phyloP scores from a whole-genome alignment of 2,113 vertebrate species.

The Emydura subglobosa region DNA sequence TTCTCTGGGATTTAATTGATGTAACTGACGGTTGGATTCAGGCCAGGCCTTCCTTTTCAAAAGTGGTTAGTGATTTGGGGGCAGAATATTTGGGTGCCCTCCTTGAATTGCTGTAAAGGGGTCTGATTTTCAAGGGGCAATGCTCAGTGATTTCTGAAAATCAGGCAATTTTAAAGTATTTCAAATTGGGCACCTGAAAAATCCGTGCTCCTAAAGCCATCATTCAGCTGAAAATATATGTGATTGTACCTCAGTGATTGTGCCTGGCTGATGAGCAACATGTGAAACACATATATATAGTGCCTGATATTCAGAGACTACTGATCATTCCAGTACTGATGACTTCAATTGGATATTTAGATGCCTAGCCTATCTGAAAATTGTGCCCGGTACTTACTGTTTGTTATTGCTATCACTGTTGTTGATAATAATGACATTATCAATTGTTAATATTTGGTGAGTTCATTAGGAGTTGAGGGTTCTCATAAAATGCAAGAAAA shows the following conservation, averaged over 20 bases:
- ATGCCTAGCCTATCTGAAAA: not conserved
- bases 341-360: not conserved
- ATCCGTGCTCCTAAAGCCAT: not conserved
- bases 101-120: not conserved
- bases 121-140: not conserved
- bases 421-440: not conserved
- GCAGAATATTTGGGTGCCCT: not conserved
- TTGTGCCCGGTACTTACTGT: not conserved
- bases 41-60: not conserved
- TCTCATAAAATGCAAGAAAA: not conserved
- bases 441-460: not conserved
- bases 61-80: not conserved
- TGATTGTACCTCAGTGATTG: too few species aligned
- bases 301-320: not conserved
- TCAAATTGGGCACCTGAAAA: not conserved
- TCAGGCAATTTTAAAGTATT: accelerated
- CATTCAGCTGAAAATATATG: not conserved
- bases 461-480: not conserved
- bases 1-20: not conserved
- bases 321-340: not conserved
- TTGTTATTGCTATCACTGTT: not conserved
- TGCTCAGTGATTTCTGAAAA: not conserved
- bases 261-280: not conserved
- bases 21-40: not conserved
- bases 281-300: not conserved